Base-by-base conservation (phyloP, 2,888 invertebrate species). In the Rhopalosiphum nymphaeae region DNA sequence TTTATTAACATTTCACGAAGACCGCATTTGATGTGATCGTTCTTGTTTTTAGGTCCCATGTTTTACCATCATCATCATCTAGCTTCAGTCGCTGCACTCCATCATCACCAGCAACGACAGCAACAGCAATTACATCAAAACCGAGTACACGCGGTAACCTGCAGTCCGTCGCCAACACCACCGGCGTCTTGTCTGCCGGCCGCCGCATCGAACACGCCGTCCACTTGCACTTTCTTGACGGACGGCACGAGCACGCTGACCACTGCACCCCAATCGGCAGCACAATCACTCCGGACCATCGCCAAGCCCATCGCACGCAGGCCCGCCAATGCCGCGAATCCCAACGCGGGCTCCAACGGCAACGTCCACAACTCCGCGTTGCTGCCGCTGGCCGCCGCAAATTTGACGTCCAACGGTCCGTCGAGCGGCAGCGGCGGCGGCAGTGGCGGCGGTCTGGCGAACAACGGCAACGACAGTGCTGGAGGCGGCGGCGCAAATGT, bases 241-340 rank as follows among this genome's bases (percentile, higher is more conserved):
- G 86, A 57, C 61, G n/a, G 86, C 21, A 57, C 89, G 10, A 85
- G 44, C 49, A 85, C 67, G 3, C 21, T 57, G 93, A 78, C 94
- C 91, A 78, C 93, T 93, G 49, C 91, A 94, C 85, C 91, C 53
- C 88, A 94, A 94, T 67, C 94, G 95, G 36, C 95, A 95, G 36
- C 95, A 95, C 94, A 95, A 95, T 86, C 91, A 95, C n/a, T 95
- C 95, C 88, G 92, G 94, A 95, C 67, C 67, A 95, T 95, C 92
- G 95, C 95, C n/a, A 95, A 95, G 89, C 95, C 95, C 5, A 94
- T 94, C 49, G 94, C 94, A 0, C 89, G 94, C 21, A 46, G 94
- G 29, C 94, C 86, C 9, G 29, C 53, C 49, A 91, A 91, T 42
- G 61, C n/a, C 26, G 36, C 57, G 10, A 90, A 93, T 36, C 78